Percentiles rank a stretch among this genome's conserved stretches.
phyloP scores from a whole-genome alignment of 2,113 vertebrate species.

The Choloepus hoffmanni region DNA sequence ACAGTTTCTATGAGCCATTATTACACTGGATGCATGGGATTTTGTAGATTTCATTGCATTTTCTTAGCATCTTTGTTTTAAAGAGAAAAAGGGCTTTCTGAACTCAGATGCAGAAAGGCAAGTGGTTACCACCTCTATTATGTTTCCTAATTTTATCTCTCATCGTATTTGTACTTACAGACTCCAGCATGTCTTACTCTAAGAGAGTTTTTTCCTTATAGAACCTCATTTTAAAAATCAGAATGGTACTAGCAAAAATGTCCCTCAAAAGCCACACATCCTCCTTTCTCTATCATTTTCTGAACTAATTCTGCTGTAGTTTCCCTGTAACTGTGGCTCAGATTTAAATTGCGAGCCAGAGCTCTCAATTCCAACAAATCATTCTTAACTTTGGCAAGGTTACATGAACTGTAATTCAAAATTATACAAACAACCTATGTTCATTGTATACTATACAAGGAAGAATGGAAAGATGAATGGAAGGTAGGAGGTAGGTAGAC shows the following conservation, averaged over 20 bases:
- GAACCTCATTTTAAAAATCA: not conserved
- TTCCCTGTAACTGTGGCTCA: not conserved
- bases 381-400: not conserved
- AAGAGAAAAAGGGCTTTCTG: not conserved
- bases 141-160: not conserved
- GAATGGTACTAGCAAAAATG: not conserved
- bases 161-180: not conserved
- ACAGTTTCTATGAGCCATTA: not conserved
- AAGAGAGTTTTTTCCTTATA: not conserved
- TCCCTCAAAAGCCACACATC: not conserved
- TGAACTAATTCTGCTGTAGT: not conserved
- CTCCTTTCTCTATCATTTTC: not conserved
- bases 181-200: not conserved
- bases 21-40: not conserved
- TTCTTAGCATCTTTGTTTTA: not conserved
- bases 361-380: not conserved
- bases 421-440: not conserved
- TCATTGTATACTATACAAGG: not conserved
- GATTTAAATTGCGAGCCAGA: not conserved
- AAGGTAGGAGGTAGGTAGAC: accelerated
- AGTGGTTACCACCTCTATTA: not conserved
- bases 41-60: not conserved
- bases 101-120: not conserved
- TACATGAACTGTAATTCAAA: not conserved
- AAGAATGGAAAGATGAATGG: not conserved